Conservation (phyloP, 2,797 vertebrate species). For the Allochrocebus solatus region DNA sequence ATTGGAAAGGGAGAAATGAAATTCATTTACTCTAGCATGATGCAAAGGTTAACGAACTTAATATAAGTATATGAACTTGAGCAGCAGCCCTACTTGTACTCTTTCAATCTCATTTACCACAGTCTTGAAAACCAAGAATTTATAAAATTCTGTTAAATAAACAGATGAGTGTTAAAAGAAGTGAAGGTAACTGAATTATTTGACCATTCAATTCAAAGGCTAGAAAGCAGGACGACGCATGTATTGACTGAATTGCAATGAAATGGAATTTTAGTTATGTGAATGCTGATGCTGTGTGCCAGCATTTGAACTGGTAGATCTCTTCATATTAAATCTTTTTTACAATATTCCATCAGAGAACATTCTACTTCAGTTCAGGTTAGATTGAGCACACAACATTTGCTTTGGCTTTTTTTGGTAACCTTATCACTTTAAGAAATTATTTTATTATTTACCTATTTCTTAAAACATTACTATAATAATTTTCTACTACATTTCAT, state of each 20-base stretch:
- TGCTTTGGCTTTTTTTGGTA: constrained; percentile 24
- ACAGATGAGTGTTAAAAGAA: background rate
- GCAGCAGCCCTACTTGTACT: background rate
- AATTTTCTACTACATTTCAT: background rate
- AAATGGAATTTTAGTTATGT: background rate
- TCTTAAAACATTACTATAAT: background rate
- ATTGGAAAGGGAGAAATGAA: background rate
- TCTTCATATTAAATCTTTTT: background rate
- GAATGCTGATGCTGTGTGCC: background rate
- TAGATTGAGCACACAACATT: background rate
- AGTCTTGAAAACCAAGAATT: background rate
- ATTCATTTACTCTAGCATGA: background rate
- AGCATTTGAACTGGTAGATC: background rate
- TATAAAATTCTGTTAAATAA: background rate
- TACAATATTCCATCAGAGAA: constrained; percentile 33
- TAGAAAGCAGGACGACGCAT: background rate
- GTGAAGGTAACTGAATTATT: background rate
- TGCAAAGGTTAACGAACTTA: background rate
- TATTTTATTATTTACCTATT: background rate
- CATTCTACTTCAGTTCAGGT: background rate
- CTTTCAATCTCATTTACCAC: background rate
- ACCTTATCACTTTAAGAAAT: constrained; percentile 55
- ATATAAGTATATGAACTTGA: background rate
- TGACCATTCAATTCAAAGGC: background rate
- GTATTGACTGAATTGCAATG: background rate